phyloP scores from a whole-genome alignment of 2,113 vertebrate species.

The Psophia crepitans region DNA sequence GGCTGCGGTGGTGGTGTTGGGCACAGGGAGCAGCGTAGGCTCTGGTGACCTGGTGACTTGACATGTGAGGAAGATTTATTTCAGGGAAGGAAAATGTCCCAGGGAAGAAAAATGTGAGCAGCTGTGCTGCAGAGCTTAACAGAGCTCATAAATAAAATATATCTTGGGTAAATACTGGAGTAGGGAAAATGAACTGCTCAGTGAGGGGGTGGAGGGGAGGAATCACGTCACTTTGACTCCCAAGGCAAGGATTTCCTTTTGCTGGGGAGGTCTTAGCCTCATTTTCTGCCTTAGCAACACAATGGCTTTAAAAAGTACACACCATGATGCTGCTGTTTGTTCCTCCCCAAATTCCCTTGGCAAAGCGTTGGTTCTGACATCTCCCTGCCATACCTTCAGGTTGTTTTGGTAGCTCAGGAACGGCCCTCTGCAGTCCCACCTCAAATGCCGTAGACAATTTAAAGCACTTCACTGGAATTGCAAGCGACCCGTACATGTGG shows the following conservation, averaged over 20 bases:
- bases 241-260: neutral
- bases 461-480: neutral
- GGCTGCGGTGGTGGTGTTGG: neutral
- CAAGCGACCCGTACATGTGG: fast-evolving
- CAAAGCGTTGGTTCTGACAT: neutral
- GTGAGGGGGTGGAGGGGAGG: fast-evolving
- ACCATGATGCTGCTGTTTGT: neutral
- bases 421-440: neutral
- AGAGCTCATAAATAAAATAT: neutral
- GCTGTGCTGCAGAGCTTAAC: neutral
- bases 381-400: neutral
- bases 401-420: neutral
- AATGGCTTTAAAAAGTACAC: neutral
- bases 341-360: neutral
- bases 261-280: neutral
- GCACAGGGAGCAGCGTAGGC: neutral
- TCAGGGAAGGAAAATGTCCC: neutral
- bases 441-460: neutral
- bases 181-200: neutral
- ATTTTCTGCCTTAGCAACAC: neutral
- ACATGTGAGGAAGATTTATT: neutral
- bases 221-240: neutral
- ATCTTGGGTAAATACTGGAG: neutral
- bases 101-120: neutral
- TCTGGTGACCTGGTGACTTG: neutral